Conservation (phyloP, 1,140 invertebrate genomes). For the Protaetia brevitarsis region DNA sequence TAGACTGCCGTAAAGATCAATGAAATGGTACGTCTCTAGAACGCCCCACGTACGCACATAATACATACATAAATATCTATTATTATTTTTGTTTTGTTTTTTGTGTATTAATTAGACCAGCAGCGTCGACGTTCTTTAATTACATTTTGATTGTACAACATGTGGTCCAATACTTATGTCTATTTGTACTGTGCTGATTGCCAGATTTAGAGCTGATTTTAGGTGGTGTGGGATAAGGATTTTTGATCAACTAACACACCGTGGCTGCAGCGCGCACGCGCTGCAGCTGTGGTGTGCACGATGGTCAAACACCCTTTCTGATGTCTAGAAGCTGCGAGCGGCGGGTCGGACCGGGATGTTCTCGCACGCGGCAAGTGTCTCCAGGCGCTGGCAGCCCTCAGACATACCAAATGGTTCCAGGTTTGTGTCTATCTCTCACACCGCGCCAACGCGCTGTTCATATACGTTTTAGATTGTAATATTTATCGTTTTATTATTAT, state of each 20-base stretch:
- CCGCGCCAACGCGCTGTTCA: constrained; percentile 29
- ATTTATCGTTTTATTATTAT: not conserved
- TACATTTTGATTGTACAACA: no score
- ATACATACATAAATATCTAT: no score
- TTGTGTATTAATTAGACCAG: no score
- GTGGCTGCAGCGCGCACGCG: constrained; percentile 18
- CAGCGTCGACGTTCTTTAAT: no score
- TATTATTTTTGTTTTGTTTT: no score
- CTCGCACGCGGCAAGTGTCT: constrained; percentile 98
- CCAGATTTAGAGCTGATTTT: constrained; percentile 58
- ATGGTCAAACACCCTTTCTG: constrained; percentile 68
- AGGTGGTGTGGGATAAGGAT: constrained; percentile 64
- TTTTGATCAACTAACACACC: constrained; percentile 58
- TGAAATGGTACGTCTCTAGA: no score
- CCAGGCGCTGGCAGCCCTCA: constrained; percentile 97
- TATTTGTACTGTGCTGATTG: constrained; percentile 43
- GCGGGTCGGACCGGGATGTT: constrained; percentile 77
- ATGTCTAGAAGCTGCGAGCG: constrained; percentile 57
- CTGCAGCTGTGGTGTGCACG: constrained; percentile 39
- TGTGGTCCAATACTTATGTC: constrained; percentile 48
- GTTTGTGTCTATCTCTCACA: constrained; percentile 61
- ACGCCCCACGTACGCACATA: no score
- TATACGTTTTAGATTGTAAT: constrained; percentile 4
- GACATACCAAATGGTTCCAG: constrained; percentile 99
- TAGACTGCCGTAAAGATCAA: no score